phyloP scores from a whole-genome alignment of 1,140 invertebrate genomes.

The Ceratoteleas bidentatus region DNA sequence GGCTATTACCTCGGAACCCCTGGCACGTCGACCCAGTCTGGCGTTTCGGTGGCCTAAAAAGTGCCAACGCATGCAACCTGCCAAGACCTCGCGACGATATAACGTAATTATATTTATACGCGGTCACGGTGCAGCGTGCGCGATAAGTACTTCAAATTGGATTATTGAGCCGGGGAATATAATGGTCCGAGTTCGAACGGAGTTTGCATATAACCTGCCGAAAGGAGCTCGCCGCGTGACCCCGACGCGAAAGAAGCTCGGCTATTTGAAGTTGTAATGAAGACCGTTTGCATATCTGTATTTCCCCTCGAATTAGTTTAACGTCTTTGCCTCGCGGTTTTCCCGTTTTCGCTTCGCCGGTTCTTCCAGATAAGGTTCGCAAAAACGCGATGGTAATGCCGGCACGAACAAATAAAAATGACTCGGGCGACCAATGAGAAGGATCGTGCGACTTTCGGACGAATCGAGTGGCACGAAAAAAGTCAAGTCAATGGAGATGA shows the following conservation, averaged over 20 bases:
- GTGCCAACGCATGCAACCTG: constrained; percentile 5
- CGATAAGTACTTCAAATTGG: constrained; percentile 46
- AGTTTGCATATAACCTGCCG: constrained; percentile 41
- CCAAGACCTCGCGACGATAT: constrained; percentile 16
- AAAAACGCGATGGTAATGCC: constrained; percentile 1
- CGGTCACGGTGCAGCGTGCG: constrained; percentile 14
- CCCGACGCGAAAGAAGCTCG: constrained; percentile 21
- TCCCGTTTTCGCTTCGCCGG: constrained; percentile 8
- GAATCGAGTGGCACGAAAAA: too few relatives aligned
- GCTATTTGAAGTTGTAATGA: constrained; percentile 39
- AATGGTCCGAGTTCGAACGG: constrained; percentile 27
- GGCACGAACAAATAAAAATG: constrained; percentile 3
- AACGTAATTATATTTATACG: constrained; percentile 43
- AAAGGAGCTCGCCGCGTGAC: constrained; percentile 34
- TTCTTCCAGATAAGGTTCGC: constrained; percentile 4
- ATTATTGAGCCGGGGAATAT: constrained; percentile 47
- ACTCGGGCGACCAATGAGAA: neutral
- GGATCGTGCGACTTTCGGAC: too few relatives aligned
- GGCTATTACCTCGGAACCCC: neutral
- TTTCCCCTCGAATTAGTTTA: constrained; percentile 19
- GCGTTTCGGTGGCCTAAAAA: neutral
- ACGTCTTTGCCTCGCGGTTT: constrained; percentile 15
- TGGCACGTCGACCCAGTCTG: neutral
- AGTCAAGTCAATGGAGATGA: too few relatives aligned
- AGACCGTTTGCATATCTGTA: constrained; percentile 39